phyloP scores from a whole-genome alignment of 2,113 vertebrate genomes.

The Charina bottae region DNA sequence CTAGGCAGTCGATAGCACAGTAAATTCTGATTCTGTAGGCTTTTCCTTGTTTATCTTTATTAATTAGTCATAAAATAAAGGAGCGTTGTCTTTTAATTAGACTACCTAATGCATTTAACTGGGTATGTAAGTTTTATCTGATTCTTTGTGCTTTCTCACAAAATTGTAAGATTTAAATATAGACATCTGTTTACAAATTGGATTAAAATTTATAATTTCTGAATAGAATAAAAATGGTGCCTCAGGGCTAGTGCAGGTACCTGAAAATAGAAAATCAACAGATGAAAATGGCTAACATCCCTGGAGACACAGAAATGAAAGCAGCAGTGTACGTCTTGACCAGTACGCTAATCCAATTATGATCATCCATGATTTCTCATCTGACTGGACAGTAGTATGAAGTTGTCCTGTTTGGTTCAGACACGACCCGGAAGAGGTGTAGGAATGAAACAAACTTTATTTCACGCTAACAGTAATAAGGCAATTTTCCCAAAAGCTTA shows the following conservation, averaged over 20 bases:
- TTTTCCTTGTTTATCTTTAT: slow-evolving; percentile 73
- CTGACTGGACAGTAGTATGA: background rate
- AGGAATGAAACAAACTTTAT: too few relatives aligned
- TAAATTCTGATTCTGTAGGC: slow-evolving; percentile 70
- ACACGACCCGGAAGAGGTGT: too few relatives aligned
- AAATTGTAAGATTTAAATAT: slow-evolving; percentile 44
- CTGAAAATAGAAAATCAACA: background rate
- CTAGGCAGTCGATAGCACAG: slow-evolving; percentile 74
- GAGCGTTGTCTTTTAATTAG: slow-evolving; percentile 70
- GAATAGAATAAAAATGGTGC: slow-evolving; percentile 1
- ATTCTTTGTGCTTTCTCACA: slow-evolving; percentile 62
- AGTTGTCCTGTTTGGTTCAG: too few relatives aligned
- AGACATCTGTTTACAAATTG: slow-evolving; percentile 64
- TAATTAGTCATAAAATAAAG: slow-evolving; percentile 76
- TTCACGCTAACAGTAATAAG: too few relatives aligned
- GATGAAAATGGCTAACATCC: background rate
- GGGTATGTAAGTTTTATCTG: slow-evolving; percentile 70
- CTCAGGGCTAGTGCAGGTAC: background rate
- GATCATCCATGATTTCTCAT: background rate
- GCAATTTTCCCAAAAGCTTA: too few relatives aligned
- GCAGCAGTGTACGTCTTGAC: background rate
- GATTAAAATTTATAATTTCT: slow-evolving; percentile 47
- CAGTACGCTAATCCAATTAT: background rate
- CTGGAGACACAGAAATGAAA: background rate
- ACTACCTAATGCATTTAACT: slow-evolving; percentile 66